These are phyloP conservation scores for Phymatocera aterrima DNA, from an alignment of 2,888 invertebrate genomes.

Conservation along the genomic window DNA sequence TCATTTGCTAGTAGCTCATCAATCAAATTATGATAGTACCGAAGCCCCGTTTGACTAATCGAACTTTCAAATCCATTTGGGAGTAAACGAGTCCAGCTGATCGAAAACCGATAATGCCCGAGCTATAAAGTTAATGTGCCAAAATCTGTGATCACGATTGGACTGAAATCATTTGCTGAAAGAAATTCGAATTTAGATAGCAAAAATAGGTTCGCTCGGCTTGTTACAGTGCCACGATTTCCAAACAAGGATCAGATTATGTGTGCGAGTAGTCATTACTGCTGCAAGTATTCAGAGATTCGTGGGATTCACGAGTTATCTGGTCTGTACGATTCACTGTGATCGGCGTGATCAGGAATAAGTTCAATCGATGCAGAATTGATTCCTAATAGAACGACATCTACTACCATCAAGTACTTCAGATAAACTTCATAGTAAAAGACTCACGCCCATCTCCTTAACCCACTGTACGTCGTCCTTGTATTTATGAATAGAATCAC, in stretches of 20 bases:
- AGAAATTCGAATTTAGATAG: too few species aligned
- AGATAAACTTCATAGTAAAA: not conserved
- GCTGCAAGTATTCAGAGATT: too few species aligned
- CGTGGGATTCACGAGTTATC: too few species aligned
- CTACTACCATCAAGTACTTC: not conserved
- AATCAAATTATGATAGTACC: conserved; percentile 87
- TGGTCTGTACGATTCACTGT: too few species aligned
- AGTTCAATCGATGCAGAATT: too few species aligned
- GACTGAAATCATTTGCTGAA: too few species aligned
- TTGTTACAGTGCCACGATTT: too few species aligned
- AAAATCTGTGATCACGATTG: not conserved
- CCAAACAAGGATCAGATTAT: too few species aligned
- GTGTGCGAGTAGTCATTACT: too few species aligned
- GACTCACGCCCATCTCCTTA: conserved; percentile 76
- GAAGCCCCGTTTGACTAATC: conserved; percentile 83
- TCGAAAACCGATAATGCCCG: conserved; percentile 56
- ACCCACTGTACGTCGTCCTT: conserved; percentile 79
- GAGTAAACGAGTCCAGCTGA: conserved; percentile 61
- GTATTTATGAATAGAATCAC: conserved; percentile 82
- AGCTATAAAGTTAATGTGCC: conserved; percentile 55
- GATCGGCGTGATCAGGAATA: too few species aligned
- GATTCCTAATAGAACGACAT: too few species aligned
- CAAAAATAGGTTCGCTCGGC: too few species aligned
- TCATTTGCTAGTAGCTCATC: conserved; percentile 80
- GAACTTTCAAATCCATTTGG: conserved; percentile 73